A percentile compares a stretch with the other conserved stretches of the same genome.
phyloP scores from a whole-genome alignment of 2,888 invertebrate species.

The Anoncus sp. region DNA sequence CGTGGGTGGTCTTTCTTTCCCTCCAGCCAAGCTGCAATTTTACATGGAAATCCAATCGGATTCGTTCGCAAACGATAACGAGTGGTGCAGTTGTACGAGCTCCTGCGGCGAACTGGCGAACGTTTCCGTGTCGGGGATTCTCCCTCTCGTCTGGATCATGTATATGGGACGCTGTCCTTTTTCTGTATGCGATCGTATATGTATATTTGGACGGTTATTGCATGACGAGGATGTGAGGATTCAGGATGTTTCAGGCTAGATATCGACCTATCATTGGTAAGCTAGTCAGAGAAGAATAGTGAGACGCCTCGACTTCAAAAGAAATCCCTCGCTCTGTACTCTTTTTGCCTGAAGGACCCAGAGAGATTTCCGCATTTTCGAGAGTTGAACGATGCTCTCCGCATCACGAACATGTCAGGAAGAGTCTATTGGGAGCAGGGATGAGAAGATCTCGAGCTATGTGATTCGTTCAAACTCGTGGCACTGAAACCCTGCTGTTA shows the following conservation, averaged over 20 bases:
- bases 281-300: conserved; percentile 20
- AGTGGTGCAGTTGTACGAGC: conserved; percentile 60
- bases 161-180: conserved; percentile 33
- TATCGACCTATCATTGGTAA: conserved; percentile 14
- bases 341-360: not conserved
- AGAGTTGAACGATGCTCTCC: conserved; percentile 2
- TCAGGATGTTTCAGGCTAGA: conserved; percentile 23
- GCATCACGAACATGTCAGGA: conserved; percentile 23
- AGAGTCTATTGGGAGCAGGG: conserved; percentile 1
- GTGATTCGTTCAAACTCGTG: not conserved
- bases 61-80: conserved; percentile 62
- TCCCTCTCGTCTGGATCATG: conserved; percentile 33
- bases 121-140: conserved; percentile 52
- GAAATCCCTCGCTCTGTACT: not conserved
- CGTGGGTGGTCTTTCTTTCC: conserved; percentile 41
- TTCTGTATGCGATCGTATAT: conserved; percentile 19
- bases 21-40: conserved; percentile 57
- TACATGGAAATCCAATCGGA: conserved; percentile 65
- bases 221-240: conserved; percentile 2
- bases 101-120: conserved; percentile 44
- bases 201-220: conserved; percentile 15
- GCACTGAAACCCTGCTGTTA: conserved; percentile 41
- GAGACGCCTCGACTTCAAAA: conserved; percentile 3
- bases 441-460: conserved; percentile 9
- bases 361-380: conserved; percentile 5